These are phyloP conservation scores for Dendrocopos noguchii DNA, from an alignment of 2,113 vertebrate species.

Conservation along the genomic window DNA sequence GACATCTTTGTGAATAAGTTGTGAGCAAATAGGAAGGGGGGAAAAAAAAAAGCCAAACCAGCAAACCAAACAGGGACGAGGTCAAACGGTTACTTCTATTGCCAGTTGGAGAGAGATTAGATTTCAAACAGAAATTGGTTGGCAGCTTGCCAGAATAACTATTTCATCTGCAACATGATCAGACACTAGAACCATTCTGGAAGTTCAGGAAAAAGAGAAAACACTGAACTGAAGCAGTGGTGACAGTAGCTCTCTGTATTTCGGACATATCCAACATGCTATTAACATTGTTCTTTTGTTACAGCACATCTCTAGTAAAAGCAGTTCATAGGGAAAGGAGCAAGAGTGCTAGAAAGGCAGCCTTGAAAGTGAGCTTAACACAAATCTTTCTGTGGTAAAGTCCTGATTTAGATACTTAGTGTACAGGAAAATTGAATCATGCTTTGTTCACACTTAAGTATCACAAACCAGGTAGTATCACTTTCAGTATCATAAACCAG, in stretches of 20 bases:
- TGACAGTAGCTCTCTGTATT: background rate
- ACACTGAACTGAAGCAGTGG: background rate
- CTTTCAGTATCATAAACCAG: background rate
- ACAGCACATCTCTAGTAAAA: background rate
- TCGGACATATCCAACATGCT: background rate
- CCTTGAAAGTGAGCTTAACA: background rate
- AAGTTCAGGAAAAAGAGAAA: conserved; percentile 21
- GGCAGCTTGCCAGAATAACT: conserved; percentile 46
- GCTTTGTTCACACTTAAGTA: background rate
- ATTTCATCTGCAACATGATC: conserved; percentile 47
- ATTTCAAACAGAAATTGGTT: conserved; percentile 65
- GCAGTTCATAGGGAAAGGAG: background rate
- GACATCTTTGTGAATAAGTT: background rate
- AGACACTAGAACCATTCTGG: conserved; percentile 19
- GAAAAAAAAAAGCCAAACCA: background rate
- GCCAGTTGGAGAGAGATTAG: background rate
- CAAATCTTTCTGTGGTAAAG: background rate
- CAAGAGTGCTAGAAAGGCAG: background rate
- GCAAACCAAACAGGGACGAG: background rate
- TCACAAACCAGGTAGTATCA: background rate
- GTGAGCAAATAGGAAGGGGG: background rate
- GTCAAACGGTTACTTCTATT: conserved; percentile 55
- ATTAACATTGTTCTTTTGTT: background rate
- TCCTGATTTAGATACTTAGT: background rate
- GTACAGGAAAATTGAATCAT: background rate